Conservation (phyloP, 2,888 invertebrate genomes). For the Hydroisotoma schaefferi region DNA sequence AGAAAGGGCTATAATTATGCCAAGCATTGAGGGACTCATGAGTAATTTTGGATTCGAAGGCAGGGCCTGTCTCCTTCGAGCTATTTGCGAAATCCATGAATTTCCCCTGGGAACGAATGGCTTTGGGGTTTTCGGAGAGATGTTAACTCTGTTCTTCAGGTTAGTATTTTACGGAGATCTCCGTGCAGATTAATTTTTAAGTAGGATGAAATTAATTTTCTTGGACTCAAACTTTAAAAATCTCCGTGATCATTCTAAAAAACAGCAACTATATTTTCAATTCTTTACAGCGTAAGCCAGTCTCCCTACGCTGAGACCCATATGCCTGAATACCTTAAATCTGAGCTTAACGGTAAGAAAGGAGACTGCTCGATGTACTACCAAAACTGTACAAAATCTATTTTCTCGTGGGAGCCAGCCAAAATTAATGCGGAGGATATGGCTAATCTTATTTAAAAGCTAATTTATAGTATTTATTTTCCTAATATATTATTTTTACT, state of each 20-base stretch:
- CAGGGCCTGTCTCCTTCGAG: constrained; percentile 38
- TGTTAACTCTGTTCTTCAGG: constrained; percentile 46
- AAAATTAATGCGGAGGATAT: no score
- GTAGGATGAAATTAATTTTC: neutral
- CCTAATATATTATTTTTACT: no score
- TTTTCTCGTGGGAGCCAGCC: no score
- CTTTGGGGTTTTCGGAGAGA: constrained; percentile 45
- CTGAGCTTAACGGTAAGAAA: constrained; percentile 36
- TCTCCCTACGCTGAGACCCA: constrained; percentile 43
- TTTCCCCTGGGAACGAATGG: constrained; percentile 37
- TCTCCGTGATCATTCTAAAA: no score
- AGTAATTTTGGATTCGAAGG: constrained; percentile 37
- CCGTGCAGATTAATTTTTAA: neutral
- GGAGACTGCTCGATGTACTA: constrained; percentile 21
- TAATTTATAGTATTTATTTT: no score
- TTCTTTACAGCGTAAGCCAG: constrained; percentile 36
- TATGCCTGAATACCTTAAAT: constrained; percentile 43
- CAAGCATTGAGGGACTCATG: constrained; percentile 39
- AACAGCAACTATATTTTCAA: neutral
- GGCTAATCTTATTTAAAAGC: no score
- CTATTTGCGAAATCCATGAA: constrained; percentile 47
- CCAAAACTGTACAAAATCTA: constrained; percentile 19
- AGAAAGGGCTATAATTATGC: constrained; percentile 43
- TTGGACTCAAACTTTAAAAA: neutral
- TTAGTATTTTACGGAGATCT: constrained; percentile 17